A percentile compares a stretch with the other conserved stretches of the same genome.
Evolutionary conservation across 2,797 vertebrate genomes (phyloP).

Genomic region (Momotus momota): DNA sequence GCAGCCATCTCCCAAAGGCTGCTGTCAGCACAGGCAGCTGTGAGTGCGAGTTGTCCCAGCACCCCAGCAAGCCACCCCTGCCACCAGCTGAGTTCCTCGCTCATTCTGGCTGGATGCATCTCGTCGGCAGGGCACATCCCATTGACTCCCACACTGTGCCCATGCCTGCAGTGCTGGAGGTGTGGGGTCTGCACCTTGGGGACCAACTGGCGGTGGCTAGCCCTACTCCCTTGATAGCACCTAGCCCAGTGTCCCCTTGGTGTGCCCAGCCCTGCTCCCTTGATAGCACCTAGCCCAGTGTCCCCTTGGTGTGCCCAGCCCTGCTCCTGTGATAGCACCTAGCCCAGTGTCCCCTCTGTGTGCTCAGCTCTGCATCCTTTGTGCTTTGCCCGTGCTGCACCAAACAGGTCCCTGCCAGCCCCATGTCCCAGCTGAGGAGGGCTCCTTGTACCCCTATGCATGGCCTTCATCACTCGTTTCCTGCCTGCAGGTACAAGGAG

Average conservation of each 20-base stretch:
- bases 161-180: fast-evolving
- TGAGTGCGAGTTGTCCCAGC: not conserved
- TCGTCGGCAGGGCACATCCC: fast-evolving
- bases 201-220: not conserved
- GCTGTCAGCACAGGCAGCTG: fast-evolving
- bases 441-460: not conserved
- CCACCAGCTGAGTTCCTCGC: not conserved
- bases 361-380: not conserved
- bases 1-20: constrained; percentile 8
- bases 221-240: not conserved
- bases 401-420: fast-evolving
- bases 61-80: too few relatives aligned
- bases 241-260: too few relatives aligned
- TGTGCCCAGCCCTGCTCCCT: not conserved
- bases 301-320: not conserved
- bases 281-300: not conserved
- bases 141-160: fast-evolving
- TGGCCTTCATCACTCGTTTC: not conserved
- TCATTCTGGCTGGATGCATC: not conserved
- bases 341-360: not conserved
- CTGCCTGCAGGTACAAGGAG: constrained; percentile 78
- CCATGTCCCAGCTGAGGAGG: fast-evolving
- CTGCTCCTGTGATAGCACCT: not conserved
- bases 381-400: fast-evolving
- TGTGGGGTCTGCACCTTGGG: fast-evolving